Conservation (phyloP, 2,113 vertebrate genomes). For the Elaphurus davidianus region DNA sequence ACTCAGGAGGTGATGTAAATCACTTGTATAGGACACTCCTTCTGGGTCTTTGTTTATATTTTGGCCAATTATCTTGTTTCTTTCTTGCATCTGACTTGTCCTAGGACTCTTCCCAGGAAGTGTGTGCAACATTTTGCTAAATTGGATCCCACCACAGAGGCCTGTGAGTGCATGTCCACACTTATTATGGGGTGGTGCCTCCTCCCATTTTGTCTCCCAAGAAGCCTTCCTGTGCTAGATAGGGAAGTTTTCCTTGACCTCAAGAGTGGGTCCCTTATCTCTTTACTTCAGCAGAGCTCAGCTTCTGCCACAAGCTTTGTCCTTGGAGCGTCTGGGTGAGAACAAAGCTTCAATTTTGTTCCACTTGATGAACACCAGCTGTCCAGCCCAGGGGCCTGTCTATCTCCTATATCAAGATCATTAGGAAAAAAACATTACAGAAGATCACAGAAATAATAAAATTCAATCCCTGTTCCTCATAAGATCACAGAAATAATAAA, state of each 20-base stretch:
- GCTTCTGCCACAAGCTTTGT: not conserved
- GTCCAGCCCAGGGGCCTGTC: not conserved
- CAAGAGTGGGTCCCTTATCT: not conserved
- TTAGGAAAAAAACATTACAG: not conserved
- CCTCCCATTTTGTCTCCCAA: not conserved
- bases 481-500: not conserved
- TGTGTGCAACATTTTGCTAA: not conserved
- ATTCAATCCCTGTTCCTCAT: slow-evolving; percentile 7
- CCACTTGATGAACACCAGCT: not conserved
- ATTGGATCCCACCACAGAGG: not conserved
- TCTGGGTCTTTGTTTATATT: not conserved
- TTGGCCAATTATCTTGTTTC: not conserved
- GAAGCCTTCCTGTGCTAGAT: not conserved
- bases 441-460: not conserved
- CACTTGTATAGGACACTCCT: not conserved
- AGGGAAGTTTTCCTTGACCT: not conserved
- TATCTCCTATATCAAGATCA: not conserved
- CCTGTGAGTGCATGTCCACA: not conserved
- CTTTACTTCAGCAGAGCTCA: not conserved
- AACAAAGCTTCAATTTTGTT: not conserved
- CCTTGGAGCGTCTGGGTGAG: not conserved
- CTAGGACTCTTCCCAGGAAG: not conserved
- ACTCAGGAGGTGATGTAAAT: not conserved
- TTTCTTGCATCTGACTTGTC: not conserved
- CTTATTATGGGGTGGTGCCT: not conserved